A percentile compares a stretch with the other conserved stretches of the same genome.
phyloP scores from a whole-genome alignment of 2,888 invertebrate genomes.

The Standfussiana lucernea region DNA sequence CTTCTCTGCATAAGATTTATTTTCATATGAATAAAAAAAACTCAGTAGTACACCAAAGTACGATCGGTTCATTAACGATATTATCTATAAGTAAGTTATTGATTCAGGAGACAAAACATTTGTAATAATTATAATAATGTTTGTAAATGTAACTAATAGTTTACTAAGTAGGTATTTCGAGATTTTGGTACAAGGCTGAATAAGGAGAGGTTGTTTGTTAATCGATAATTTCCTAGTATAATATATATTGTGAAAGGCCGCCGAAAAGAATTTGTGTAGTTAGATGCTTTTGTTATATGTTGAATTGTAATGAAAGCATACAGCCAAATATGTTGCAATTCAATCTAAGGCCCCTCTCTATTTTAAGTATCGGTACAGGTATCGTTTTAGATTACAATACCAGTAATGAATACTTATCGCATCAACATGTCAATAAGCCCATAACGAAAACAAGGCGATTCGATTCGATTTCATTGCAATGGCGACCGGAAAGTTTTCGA shows the following conservation, averaged over 20 bases:
- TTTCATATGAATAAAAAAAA: slow-evolving; percentile 48
- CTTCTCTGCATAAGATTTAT: slow-evolving; percentile 24
- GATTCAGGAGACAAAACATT: slow-evolving; percentile 52
- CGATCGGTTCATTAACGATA: slow-evolving; percentile 57
- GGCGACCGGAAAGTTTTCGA: background rate
- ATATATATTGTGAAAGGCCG: slow-evolving; percentile 41
- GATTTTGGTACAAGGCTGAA: slow-evolving; percentile 74
- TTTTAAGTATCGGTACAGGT: background rate
- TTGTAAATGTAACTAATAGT: slow-evolving; percentile 50
- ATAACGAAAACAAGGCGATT: background rate
- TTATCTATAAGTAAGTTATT: slow-evolving; percentile 59
- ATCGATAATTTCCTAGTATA: slow-evolving; percentile 43
- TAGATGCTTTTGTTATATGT: slow-evolving; percentile 19
- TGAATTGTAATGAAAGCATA: slow-evolving; percentile 29
- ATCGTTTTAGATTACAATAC: background rate
- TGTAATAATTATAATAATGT: slow-evolving; percentile 58
- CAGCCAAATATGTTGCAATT: slow-evolving; percentile 26
- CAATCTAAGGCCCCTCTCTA: slow-evolving; percentile 15
- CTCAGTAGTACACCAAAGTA: slow-evolving; percentile 63
- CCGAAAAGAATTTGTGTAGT: slow-evolving; percentile 41
- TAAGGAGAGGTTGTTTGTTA: slow-evolving; percentile 67
- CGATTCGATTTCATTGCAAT: background rate
- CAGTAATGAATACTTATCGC: background rate
- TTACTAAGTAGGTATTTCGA: slow-evolving; percentile 51
- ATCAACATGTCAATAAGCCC: background rate